phyloP scores from a whole-genome alignment of 1,140 invertebrate species.

The Drosophila aff. region DNA sequence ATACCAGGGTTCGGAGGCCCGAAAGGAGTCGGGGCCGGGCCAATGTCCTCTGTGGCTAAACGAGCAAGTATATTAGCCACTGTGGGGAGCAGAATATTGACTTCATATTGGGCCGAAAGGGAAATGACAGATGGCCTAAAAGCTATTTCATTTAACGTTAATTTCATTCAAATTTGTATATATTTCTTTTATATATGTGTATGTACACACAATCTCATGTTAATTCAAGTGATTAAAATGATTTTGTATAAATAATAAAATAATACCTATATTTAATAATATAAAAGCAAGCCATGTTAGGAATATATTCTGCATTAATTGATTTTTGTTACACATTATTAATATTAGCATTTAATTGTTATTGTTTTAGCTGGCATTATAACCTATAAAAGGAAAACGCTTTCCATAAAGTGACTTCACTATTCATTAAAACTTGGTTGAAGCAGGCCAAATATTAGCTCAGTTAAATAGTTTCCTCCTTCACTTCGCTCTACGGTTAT shows the following conservation, averaged over 20 bases:
- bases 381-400: neutral
- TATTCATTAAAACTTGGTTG: neutral
- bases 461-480: slow-evolving; percentile 12
- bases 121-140: slow-evolving; percentile 7
- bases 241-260: slow-evolving; percentile 1
- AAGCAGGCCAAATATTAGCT: slow-evolving; percentile 10
- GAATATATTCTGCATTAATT: neutral
- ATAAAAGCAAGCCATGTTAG: neutral
- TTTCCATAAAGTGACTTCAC: neutral
- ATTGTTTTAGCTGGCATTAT: neutral
- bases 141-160: neutral
- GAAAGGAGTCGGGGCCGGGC: slow-evolving; percentile 9
- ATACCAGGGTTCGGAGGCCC: slow-evolving; percentile 62
- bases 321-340: neutral
- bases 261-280: neutral
- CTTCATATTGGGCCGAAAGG: slow-evolving; percentile 20
- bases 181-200: neutral
- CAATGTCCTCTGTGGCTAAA: slow-evolving; percentile 25
- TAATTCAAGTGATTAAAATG: neutral
- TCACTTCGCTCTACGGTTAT: neutral
- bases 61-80: slow-evolving; percentile 11
- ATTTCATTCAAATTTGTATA: neutral
- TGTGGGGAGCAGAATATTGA: slow-evolving; percentile 9
- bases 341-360: neutral
- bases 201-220: neutral